Evolutionary conservation across 1,140 invertebrate species (phyloP).

Genomic region (Cydia fagiglandana): DNA sequence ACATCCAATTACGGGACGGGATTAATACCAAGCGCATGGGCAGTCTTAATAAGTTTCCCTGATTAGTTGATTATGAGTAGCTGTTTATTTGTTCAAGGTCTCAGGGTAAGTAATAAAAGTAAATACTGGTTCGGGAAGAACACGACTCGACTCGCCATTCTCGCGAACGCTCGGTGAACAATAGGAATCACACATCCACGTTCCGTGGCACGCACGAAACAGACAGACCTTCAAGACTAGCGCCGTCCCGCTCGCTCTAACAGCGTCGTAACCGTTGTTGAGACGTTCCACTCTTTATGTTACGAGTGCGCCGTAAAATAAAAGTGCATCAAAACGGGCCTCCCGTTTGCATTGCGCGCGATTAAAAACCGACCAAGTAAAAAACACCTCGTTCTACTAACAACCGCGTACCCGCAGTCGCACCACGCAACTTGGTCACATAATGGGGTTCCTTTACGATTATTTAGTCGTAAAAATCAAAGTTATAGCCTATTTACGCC

Average conservation of each 20-base stretch:
- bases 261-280: constrained; percentile 66
- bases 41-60: neutral
- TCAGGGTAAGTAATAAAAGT: too few relatives aligned
- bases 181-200: neutral
- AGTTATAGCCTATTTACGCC: constrained; percentile 78
- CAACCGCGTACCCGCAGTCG: constrained; percentile 33
- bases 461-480: constrained; percentile 80
- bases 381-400: constrained; percentile 35
- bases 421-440: constrained; percentile 52
- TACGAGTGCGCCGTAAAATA: constrained; percentile 76
- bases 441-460: constrained; percentile 75
- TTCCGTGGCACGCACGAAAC: constrained; percentile 33
- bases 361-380: constrained; percentile 62
- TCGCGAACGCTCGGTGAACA: neutral
- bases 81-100: too few relatives aligned
- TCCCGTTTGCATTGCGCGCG: constrained; percentile 72
- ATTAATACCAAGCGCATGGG: neutral
- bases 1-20: too few relatives aligned
- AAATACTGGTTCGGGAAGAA: too few relatives aligned
- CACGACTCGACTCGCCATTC: too few relatives aligned
- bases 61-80: too few relatives aligned
- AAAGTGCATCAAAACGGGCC: constrained; percentile 75
- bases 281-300: constrained; percentile 76
- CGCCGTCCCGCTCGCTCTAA: constrained; percentile 51
- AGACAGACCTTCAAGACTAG: constrained; percentile 23